Percentiles rank a stretch among this genome's conserved stretches.
Conservation (phyloP, 1,140 invertebrate genomes). For the Drosophila nasuta region DNA sequence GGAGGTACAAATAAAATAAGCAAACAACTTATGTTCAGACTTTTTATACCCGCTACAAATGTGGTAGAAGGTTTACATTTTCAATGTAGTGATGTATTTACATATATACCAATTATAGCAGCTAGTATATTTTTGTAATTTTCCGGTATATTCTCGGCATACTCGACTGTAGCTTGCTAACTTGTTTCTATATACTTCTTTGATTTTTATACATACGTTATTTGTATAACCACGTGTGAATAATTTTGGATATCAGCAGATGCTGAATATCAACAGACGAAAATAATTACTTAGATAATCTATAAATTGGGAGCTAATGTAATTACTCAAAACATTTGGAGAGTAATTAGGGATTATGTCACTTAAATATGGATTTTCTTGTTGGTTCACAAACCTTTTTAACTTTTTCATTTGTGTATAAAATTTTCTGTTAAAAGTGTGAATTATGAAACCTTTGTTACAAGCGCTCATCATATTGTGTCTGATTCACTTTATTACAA, state of each 20-base stretch:
- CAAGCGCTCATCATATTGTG: neutral
- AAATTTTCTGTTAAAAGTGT: slow-evolving; percentile 4
- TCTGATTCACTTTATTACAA: neutral
- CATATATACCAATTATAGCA: no score
- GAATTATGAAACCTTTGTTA: neutral
- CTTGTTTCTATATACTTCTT: no score
- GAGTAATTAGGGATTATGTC: neutral
- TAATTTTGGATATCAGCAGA: neutral
- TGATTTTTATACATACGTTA: no score
- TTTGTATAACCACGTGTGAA: no score
- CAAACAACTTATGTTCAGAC: neutral
- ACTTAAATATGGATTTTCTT: neutral
- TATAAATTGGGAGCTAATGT: neutral
- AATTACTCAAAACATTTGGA: neutral
- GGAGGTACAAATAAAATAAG: slow-evolving; percentile 38
- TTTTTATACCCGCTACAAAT: no score
- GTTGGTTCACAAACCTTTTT: neutral
- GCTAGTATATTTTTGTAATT: no score
- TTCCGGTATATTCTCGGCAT: no score
- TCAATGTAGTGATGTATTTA: no score
- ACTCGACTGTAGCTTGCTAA: no score
- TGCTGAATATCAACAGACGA: neutral
- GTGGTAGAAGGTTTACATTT: no score
- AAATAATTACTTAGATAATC: slow-evolving; percentile 15
- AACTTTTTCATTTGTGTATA: neutral